Evolutionary conservation across 2,888 invertebrate genomes (phyloP).

Genomic region (Xestia rhomboidea): DNA sequence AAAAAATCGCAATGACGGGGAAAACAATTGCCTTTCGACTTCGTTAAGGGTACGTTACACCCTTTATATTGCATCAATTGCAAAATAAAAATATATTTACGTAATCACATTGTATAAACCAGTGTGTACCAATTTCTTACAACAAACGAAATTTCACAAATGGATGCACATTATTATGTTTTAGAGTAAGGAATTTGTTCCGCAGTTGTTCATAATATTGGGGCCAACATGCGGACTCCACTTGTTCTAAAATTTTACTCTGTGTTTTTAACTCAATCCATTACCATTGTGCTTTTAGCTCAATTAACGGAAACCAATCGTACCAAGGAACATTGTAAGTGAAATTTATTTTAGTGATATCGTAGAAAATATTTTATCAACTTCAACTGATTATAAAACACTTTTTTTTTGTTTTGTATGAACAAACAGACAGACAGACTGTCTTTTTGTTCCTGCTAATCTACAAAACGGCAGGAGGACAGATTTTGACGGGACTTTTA

Average conservation of each 20-base stretch:
- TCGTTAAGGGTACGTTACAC: too few species aligned
- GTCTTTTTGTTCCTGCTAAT: too few species aligned
- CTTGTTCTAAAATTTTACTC: background rate
- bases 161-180: constrained; percentile 9
- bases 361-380: background rate
- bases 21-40: too few species aligned
- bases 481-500: too few species aligned
- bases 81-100: background rate
- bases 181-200: constrained; percentile 14
- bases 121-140: constrained; percentile 25
- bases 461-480: too few species aligned
- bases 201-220: constrained; percentile 3
- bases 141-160: constrained; percentile 19
- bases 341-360: background rate
- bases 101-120: background rate
- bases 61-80: background rate
- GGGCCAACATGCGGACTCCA: constrained; percentile 15
- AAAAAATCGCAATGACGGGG: too few species aligned
- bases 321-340: constrained; percentile 21
- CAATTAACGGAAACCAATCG: background rate
- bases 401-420: too few species aligned
- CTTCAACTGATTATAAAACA: too few species aligned
- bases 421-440: too few species aligned
- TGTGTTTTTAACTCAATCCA: constrained; percentile 10
- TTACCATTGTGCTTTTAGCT: background rate